These are phyloP conservation scores for Elaphurus davidianus DNA, from an alignment of 2,113 vertebrate species.

Conservation along the genomic window DNA sequence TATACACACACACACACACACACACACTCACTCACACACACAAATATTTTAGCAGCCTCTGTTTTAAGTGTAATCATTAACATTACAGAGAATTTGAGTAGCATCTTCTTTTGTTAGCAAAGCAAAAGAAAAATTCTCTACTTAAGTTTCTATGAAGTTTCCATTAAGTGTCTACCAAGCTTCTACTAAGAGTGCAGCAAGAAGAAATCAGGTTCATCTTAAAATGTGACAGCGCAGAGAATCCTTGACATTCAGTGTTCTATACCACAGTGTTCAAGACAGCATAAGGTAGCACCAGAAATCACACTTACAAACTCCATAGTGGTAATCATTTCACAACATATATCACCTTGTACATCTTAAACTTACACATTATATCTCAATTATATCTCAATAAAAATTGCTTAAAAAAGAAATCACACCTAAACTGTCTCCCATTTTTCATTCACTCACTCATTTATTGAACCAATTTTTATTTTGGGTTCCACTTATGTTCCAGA, in stretches of 20 bases:
- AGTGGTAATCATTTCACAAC: neutral
- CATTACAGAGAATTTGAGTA: neutral
- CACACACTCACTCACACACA: neutral
- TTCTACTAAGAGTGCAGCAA: neutral
- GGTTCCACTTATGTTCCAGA: neutral
- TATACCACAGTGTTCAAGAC: neutral
- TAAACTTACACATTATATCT: neutral
- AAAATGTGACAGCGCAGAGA: neutral
- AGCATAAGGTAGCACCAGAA: neutral
- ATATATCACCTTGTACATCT: neutral
- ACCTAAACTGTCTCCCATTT: neutral
- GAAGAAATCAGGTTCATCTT: neutral
- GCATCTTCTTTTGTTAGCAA: neutral
- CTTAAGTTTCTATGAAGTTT: neutral
- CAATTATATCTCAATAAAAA: neutral
- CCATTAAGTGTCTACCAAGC: neutral
- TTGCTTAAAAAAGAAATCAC: neutral
- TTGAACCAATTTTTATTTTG: neutral
- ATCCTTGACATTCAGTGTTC: neutral
- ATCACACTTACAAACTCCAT: neutral
- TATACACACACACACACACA: neutral
- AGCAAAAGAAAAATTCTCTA: neutral
- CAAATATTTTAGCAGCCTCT: neutral
- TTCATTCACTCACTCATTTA: neutral
- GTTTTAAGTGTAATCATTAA: neutral